phyloP scores from a whole-genome alignment of 2,113 vertebrate species.

The Pangasianodon gigas region DNA sequence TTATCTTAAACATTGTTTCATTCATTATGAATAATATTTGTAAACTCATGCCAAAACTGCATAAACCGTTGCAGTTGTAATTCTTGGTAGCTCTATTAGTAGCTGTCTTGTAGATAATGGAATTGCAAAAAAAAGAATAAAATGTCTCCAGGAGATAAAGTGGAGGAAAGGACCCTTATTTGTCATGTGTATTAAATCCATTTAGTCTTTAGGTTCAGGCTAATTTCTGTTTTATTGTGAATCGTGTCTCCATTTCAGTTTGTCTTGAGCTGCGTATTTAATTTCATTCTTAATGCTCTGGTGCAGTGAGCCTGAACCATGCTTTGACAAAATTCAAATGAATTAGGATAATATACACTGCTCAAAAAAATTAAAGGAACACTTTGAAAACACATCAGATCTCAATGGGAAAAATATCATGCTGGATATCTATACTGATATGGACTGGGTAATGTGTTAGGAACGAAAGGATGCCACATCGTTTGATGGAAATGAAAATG shows the following conservation, averaged over 20 bases:
- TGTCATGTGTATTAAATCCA: slow-evolving; percentile 2
- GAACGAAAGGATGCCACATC: no score
- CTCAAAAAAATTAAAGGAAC: no score
- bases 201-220: slow-evolving; percentile 13
- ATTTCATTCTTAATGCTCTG: slow-evolving; percentile 2
- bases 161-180: neutral
- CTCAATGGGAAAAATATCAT: no score
- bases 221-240: neutral
- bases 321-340: neutral
- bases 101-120: slow-evolving; percentile 27
- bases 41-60: neutral
- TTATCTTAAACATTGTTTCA: slow-evolving; percentile 11
- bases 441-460: no score
- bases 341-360: neutral
- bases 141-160: slow-evolving; percentile 9
- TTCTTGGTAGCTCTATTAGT: slow-evolving; percentile 19
- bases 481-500: no score
- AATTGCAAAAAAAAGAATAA: slow-evolving; percentile 15
- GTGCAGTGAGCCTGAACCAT: neutral
- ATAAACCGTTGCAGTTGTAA: slow-evolving; percentile 28
- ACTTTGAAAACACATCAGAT: no score
- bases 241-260: neutral
- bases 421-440: no score
- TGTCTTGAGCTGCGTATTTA: neutral
- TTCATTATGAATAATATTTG: slow-evolving; percentile 39